Percentiles rank a stretch among this genome's conserved stretches.
These are phyloP conservation scores for Nesogale talazaci DNA, from an alignment of 2,113 vertebrate species.

Conservation along the genomic window DNA sequence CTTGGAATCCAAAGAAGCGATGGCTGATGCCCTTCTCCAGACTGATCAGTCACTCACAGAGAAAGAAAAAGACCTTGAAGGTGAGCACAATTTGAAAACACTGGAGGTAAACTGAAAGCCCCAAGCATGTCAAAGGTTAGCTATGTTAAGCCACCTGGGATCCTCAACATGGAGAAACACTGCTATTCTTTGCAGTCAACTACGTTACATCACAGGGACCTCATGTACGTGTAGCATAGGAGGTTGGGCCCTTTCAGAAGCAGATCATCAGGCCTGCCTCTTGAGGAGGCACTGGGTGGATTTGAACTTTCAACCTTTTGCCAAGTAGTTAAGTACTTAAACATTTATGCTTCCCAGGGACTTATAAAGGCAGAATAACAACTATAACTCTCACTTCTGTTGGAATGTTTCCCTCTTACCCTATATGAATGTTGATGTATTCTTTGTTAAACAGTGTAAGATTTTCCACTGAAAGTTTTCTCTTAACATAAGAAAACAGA, in stretches of 20 bases:
- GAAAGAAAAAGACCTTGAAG: constrained; percentile 63
- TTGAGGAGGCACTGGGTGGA: not conserved
- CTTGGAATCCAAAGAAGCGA: constrained; percentile 36
- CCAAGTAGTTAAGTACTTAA: not conserved
- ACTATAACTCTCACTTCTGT: not conserved
- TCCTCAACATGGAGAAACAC: not conserved
- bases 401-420: not conserved
- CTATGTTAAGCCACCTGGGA: not conserved
- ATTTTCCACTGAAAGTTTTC: not conserved
- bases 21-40: constrained; percentile 25
- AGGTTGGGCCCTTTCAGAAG: not conserved
- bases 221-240: not conserved
- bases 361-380: too few relatives aligned
- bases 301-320: not conserved
- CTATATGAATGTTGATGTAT: not conserved
- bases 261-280: not conserved
- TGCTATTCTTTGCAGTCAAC: not conserved
- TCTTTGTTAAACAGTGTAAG: not conserved
- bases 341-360: not conserved
- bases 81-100: constrained; percentile 43
- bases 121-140: not conserved
- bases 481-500: not conserved
- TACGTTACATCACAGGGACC: not conserved
- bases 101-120: not conserved
- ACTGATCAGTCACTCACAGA: constrained; percentile 50